A percentile compares a stretch with the other conserved stretches of the same genome.
Conservation (phyloP, 2,113 vertebrate genomes). For the Burhinus oedicnemus region DNA sequence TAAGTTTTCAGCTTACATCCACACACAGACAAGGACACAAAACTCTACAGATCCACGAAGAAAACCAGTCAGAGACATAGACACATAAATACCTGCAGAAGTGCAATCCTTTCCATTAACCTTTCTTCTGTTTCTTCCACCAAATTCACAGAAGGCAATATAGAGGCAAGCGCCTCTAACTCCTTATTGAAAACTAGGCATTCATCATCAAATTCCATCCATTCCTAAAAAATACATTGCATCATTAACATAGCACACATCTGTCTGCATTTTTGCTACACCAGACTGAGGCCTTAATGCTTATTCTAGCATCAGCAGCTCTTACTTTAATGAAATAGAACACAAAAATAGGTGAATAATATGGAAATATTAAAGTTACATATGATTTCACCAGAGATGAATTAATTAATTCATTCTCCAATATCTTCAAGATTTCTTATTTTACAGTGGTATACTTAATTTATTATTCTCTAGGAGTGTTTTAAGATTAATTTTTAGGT, state of each 20-base stretch:
- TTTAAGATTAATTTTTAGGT: not conserved
- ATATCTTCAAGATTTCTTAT: not conserved
- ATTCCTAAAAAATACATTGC: constrained; percentile 74
- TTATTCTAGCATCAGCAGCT: not conserved
- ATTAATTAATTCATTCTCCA: not conserved
- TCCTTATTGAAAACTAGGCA: constrained; percentile 74
- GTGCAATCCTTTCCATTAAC: constrained; percentile 73
- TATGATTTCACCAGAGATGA: not conserved
- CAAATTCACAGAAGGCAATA: constrained; percentile 75
- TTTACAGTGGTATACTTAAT: not conserved
- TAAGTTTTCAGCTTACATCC: not conserved
- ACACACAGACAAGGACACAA: not conserved
- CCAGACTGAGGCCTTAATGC: not conserved
- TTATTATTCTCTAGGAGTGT: not conserved
- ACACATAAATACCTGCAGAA: constrained; percentile 80
- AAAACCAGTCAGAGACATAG: not conserved
- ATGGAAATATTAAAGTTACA: not conserved
- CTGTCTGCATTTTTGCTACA: not conserved
- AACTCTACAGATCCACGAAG: not conserved
- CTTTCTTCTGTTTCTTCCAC: constrained; percentile 82
- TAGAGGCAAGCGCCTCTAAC: constrained; percentile 74
- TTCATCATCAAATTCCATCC: constrained; percentile 84
- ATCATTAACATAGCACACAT: not conserved
- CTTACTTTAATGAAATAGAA: not conserved
- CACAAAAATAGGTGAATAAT: not conserved